Conservation (phyloP, 2,797 vertebrate genomes). For the Peromyscus eremicus region DNA sequence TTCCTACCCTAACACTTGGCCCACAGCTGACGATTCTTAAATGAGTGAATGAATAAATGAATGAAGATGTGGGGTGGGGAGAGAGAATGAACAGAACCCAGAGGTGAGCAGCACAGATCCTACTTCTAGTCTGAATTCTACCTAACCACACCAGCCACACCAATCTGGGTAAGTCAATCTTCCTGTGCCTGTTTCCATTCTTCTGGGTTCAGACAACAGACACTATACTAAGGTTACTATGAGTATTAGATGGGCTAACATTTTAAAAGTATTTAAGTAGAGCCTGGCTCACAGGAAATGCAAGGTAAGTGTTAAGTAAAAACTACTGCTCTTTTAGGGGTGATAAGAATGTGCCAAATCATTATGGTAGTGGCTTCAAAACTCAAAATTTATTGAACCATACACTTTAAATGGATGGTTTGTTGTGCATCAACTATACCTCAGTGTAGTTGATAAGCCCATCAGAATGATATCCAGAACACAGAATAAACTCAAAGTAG, state of each 20-base stretch:
- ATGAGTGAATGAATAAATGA: conserved; percentile 27
- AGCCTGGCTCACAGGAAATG: conserved; percentile 21
- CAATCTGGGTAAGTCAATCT: not conserved
- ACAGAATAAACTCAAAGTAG: conserved; percentile 36
- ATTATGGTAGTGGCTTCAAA: conserved; percentile 29
- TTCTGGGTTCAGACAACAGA: not conserved
- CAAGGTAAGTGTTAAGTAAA: conserved; percentile 52
- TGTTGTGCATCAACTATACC: conserved; percentile 38
- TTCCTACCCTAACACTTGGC: not conserved
- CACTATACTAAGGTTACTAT: not conserved
- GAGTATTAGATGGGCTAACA: conserved; percentile 24
- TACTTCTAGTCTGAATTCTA: not conserved
- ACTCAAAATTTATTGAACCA: conserved; percentile 40
- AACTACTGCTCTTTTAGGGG: conserved; percentile 43
- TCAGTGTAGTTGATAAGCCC: conserved; percentile 51
- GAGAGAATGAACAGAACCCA: not conserved
- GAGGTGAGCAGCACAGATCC: not conserved
- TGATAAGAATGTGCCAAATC: conserved; percentile 13
- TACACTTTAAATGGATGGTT: conserved; percentile 29
- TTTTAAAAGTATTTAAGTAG: conserved; percentile 22
- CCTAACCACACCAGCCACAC: not conserved
- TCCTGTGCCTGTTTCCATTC: conserved; percentile 20
- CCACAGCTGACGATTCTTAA: not conserved
- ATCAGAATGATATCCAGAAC: conserved; percentile 39
- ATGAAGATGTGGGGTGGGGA: not conserved